Conservation (phyloP, 2,113 vertebrate species). For the Thryonomys swinderianus region DNA sequence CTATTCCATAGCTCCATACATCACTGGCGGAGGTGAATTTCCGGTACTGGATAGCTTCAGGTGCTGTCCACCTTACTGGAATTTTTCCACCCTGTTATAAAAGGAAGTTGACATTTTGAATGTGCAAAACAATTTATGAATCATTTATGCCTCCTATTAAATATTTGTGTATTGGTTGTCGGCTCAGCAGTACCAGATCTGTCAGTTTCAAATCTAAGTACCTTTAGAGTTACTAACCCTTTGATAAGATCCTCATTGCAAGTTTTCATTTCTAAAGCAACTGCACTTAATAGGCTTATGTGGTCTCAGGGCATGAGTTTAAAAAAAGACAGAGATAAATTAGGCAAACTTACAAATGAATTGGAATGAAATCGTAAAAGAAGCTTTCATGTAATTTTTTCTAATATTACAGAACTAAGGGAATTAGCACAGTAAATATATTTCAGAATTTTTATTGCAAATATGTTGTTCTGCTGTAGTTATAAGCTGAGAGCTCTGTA, state of each 20-base stretch:
- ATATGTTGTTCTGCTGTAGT: not conserved
- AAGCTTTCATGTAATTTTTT: not conserved
- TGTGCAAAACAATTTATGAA: not conserved
- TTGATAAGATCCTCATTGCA: not conserved
- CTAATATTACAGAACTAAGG: not conserved
- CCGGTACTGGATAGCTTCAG: slow-evolving; percentile 98
- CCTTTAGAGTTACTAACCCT: slow-evolving; percentile 44
- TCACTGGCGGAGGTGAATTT: slow-evolving; percentile 99
- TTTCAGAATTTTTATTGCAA: slow-evolving; percentile 28
- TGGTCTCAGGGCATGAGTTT: not conserved
- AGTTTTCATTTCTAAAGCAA: slow-evolving; percentile 40
- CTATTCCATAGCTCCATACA: slow-evolving; percentile 98
- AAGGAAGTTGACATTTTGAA: slow-evolving; percentile 61
- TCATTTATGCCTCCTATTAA: slow-evolving; percentile 25
- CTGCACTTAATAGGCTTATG: not conserved
- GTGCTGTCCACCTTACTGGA: slow-evolving; percentile 98
- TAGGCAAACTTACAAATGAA: slow-evolving; percentile 15
- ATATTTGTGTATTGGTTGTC: not conserved
- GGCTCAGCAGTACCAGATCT: not conserved
- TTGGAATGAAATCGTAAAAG: not conserved
- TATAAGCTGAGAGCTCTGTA: not conserved
- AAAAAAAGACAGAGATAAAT: slow-evolving; percentile 31
- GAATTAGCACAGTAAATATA: not conserved
- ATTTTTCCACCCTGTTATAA: slow-evolving; percentile 95
- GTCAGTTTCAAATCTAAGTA: not conserved